A percentile compares a stretch with the other conserved stretches of the same genome.
phyloP scores from a whole-genome alignment of 2,888 invertebrate genomes.

The Alloscopus bannaensis region DNA sequence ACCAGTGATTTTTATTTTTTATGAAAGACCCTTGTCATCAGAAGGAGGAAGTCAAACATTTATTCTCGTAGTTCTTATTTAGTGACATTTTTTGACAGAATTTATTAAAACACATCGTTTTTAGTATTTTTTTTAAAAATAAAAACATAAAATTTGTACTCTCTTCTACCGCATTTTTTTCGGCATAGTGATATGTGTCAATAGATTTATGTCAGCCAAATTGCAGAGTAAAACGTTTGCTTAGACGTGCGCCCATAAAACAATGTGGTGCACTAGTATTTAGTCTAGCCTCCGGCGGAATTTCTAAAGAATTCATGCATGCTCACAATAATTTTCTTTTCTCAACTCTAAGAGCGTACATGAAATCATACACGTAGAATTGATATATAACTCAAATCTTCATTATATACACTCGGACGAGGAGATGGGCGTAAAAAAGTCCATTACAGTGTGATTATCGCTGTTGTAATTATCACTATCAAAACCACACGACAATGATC shows the following conservation, averaged over 20 bases:
- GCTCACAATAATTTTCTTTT: no score
- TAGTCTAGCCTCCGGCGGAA: slow-evolving; percentile 8
- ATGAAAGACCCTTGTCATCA: no score
- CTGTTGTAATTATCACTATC: slow-evolving; percentile 20
- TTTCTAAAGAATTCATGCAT: not conserved
- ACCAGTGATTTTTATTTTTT: no score
- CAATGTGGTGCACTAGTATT: no score
- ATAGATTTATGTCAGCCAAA: slow-evolving; percentile 15
- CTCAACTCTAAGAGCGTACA: not conserved
- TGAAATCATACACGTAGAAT: not conserved
- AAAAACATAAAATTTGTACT: no score
- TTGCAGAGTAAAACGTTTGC: not conserved
- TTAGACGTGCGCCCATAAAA: not conserved
- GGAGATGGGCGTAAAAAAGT: slow-evolving; percentile 4
- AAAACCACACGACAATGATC: slow-evolving; percentile 24
- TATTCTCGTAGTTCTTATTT: no score
- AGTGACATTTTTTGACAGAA: no score
- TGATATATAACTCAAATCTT: not conserved
- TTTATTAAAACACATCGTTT: no score
- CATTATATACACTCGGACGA: no score
- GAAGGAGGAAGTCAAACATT: no score
- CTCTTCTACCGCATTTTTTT: no score
- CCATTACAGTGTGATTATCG: slow-evolving; percentile 20
- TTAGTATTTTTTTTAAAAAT: not conserved
- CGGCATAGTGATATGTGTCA: slow-evolving; percentile 30